Base-by-base conservation (phyloP, 2,113 vertebrate species). In the Platysternon megacephalum region DNA sequence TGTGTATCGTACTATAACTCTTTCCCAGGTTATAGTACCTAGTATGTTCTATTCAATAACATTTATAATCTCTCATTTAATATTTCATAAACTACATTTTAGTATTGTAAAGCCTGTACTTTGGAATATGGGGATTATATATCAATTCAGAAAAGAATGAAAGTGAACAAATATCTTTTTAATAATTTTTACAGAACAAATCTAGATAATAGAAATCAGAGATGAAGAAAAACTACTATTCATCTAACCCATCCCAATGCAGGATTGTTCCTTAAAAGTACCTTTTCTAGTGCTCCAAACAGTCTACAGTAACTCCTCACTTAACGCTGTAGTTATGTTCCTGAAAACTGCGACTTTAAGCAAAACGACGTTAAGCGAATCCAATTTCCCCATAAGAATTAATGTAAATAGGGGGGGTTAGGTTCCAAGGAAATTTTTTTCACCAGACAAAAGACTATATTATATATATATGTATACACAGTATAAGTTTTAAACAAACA, bases 121-220 rank as follows among this genome's bases (percentile, higher is more conserved):
- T 56, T 55, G 52, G 4, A 2, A 58, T 1, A 68, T 93, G 2
- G 5, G 52, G 79, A 39, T 26, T 28, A 6, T 10, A 39, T 93
- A 29, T 7, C 89, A 4, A 1, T 13, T 76, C 58, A 80, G 9
- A 78, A 46, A 78, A 88, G 6, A 46, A 72, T 44, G 94, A 83
- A 88, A 1, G 2, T 10, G 82, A 86, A 1, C 10, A 13, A 14
- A 55, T 32, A 24, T 68, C 22, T 21, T 61, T 61, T 11, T 42
- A 3, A 4, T 76, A 65, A 8, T 16, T 1, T 84, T 91, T 52
- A 74, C 2, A 56, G 4, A 48, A 5, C 19, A 85, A 91, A 76
- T 29, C 42, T 46, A 0, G 0, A 2, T 79, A 51, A 76, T 11
- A 90, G 87, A 89, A 89, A 6, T 2, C 46, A 87, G 85, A 44